These are phyloP conservation scores for Halocynthia aurantium DNA, from an alignment of 23 tunicate genomes.

Conservation along the genomic window DNA sequence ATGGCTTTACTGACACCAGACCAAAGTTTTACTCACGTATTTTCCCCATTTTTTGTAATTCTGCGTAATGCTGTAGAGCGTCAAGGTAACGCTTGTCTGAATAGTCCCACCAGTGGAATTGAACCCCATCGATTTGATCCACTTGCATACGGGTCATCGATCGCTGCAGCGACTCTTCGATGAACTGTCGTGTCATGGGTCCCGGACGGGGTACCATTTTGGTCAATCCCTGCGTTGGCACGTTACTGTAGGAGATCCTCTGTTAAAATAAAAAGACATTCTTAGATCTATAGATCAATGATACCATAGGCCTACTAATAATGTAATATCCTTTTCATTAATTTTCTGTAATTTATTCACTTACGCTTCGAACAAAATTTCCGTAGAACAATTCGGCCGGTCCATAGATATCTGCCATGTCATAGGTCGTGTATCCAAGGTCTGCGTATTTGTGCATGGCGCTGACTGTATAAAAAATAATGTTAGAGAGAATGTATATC, in stretches of 20 bases:
- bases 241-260: background rate
- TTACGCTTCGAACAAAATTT: conserved; percentile 39
- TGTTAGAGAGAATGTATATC: background rate
- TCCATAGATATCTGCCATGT: conserved; percentile 92
- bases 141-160: conserved; percentile 69
- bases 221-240: conserved; percentile 48
- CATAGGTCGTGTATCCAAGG: conserved; percentile 71
- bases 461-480: conserved; percentile 19
- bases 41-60: conserved; percentile 45
- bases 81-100: conserved; percentile 56
- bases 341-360: background rate
- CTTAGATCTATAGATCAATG: background rate
- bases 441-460: conserved; percentile 58
- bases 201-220: conserved; percentile 64
- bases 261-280: background rate
- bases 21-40: conserved; percentile 29
- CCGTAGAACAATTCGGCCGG: conserved; percentile 87
- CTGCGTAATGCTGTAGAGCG: conserved; percentile 43
- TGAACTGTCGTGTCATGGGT: conserved; percentile 26
- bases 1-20: background rate
- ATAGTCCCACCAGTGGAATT: conserved; percentile 92
- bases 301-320: too few relatives aligned
- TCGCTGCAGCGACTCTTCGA: conserved; percentile 20
- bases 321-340: background rate
- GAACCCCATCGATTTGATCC: conserved; percentile 42